These are phyloP conservation scores for Steinernema feltiae DNA, from an alignment of 1,140 invertebrate genomes.

Conservation along the genomic window DNA sequence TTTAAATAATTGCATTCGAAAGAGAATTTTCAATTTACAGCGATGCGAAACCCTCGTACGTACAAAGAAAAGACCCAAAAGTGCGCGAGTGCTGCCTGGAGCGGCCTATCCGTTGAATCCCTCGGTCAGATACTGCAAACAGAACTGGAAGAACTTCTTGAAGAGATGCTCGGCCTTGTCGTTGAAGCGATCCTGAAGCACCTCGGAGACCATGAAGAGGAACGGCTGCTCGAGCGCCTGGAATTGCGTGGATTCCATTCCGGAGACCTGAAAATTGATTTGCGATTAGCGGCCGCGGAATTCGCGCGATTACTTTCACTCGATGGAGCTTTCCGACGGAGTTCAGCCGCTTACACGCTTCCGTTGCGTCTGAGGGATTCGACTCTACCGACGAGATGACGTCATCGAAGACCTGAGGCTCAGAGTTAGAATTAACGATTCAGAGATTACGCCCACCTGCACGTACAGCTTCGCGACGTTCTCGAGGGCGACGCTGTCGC, in stretches of 20 bases:
- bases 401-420: slow-evolving; percentile 36
- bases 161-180: slow-evolving; percentile 38
- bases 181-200: slow-evolving; percentile 39
- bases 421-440: background rate
- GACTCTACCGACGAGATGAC: slow-evolving; percentile 37
- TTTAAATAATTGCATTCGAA: background rate
- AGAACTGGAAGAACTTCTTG: slow-evolving; percentile 41
- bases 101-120: slow-evolving; percentile 38
- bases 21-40: too few species aligned
- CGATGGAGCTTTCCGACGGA: slow-evolving; percentile 37
- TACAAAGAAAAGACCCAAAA: background rate
- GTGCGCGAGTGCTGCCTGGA: background rate
- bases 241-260: slow-evolving; percentile 26
- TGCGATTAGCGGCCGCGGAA: background rate
- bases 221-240: slow-evolving; percentile 40
- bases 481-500: background rate
- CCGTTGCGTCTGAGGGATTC: slow-evolving; percentile 31
- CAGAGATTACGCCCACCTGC: background rate
- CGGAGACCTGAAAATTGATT: slow-evolving; percentile 24
- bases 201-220: slow-evolving; percentile 32
- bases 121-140: slow-evolving; percentile 35
- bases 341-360: slow-evolving; percentile 29
- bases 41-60: background rate
- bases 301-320: slow-evolving; percentile 19
- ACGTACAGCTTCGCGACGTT: background rate